Evolutionary conservation across 2,113 vertebrate genomes (phyloP), one percentile per base, ranked within the genome.

Genomic region (Pavo muticus): DNA sequence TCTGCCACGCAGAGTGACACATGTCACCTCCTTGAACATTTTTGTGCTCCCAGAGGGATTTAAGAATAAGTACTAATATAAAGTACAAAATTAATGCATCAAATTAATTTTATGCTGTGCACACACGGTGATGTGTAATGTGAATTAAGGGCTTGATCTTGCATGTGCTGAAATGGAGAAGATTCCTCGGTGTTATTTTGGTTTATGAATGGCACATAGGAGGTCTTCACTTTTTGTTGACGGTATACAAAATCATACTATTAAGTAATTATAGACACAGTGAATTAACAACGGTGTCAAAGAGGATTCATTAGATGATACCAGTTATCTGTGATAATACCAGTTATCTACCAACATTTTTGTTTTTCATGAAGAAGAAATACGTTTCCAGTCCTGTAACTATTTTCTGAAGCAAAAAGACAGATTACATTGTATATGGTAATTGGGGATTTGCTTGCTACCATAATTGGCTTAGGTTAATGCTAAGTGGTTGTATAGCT

Each of bases 91-190:
- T 90, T 92, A 77, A 88, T 81, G 57, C 56, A 91, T 52, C 72
- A 87, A 63, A 90, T 93, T 90, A 86, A 78, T 90, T 72, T 92
- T 92, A 52, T 81, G 47, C 84, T 94, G 20, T 71, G 44, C 12
- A 68, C 11, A 75, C 12, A 50, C 6, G 61, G 12, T 61, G 76
- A 88, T 52, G 44, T 44, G 70, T 63, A 77, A 50, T 82, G 52
- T 88, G 70, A 85, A 0, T 90, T 84, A 65, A 73, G 57, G 57
- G 14, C 54, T 94, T 82, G 83, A 83, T 88, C 52, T 64, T 91
- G 59, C 44, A 54, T 72, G 52, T 78, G 59, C 48, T 92, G 87
- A 75, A 60, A 27, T 39, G 52, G 67, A 61, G 27, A 88, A 71
- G 35, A 75, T 71, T 84, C 79, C 45, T 54, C 82, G 44, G 37